Conservation (phyloP, 2,888 invertebrate genomes). For the Acrobasis consociella region DNA sequence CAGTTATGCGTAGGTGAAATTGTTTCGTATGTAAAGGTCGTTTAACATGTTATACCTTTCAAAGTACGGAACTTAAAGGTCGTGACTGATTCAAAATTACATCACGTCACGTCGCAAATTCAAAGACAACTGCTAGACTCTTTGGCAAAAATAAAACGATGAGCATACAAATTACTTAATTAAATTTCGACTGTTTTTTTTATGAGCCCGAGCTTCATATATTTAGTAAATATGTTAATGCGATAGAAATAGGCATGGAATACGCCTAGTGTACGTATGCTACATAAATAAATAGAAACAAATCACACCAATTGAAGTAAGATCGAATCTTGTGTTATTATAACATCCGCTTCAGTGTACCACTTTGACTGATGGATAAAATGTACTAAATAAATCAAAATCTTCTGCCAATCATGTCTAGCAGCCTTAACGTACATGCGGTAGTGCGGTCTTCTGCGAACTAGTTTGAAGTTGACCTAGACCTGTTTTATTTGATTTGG, state of each 20-base stretch:
- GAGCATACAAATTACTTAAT: background rate
- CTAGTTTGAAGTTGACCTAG: slow-evolving; percentile 56
- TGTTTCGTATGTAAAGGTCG: slow-evolving; percentile 51
- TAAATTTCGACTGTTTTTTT: background rate
- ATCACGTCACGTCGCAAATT: slow-evolving; percentile 6
- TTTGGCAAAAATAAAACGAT: slow-evolving; percentile 1
- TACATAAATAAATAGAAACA: too few species aligned
- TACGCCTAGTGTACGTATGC: background rate
- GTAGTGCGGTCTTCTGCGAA: slow-evolving; percentile 33
- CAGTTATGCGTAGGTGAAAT: slow-evolving; percentile 56
- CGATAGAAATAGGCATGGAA: background rate
- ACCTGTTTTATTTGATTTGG: slow-evolving; percentile 66
- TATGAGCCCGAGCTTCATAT: background rate
- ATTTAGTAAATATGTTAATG: background rate
- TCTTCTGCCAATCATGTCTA: slow-evolving; percentile 18
- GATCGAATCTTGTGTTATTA: too few species aligned
- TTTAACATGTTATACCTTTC: slow-evolving; percentile 54
- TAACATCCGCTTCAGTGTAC: too few species aligned
- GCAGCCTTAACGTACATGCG: slow-evolving; percentile 26
- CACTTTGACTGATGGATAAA: slow-evolving; percentile 41
- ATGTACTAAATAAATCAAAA: slow-evolving; percentile 29
- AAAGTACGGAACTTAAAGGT: slow-evolving; percentile 53
- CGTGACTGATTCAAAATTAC: slow-evolving; percentile 31
- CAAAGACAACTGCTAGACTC: background rate
- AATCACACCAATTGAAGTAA: too few species aligned